Evolutionary conservation across 2,797 vertebrate genomes (phyloP).

Genomic region (Meda fulgida): DNA sequence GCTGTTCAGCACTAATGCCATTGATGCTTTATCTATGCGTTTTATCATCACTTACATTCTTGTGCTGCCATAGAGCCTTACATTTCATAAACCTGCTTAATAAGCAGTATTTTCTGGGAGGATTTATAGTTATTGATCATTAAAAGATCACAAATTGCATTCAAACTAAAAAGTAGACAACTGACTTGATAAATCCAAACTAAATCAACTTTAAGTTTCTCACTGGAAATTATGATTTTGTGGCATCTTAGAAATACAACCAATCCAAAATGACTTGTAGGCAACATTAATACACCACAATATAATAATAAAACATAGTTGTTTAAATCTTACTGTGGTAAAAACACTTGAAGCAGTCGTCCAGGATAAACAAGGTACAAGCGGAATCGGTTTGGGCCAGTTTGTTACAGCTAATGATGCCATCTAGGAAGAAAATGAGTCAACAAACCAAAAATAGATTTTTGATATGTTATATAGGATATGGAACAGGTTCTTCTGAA

Average conservation of each 20-base stretch:
- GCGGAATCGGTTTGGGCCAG: slow-evolving; percentile 96
- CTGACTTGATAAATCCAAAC: not conserved
- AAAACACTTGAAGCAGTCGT: slow-evolving; percentile 97
- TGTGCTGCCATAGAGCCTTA: not conserved
- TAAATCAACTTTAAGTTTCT: not conserved
- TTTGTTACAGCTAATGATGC: slow-evolving; percentile 96
- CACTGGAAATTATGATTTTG: not conserved
- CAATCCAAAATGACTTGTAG: not conserved
- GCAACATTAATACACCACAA: not conserved
- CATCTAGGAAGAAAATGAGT: slow-evolving; percentile 81
- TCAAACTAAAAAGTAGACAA: not conserved
- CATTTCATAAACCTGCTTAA: not conserved
- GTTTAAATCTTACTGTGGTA: slow-evolving; percentile 87
- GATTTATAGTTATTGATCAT: not conserved
- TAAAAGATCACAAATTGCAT: not conserved
- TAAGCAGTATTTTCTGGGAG: not conserved
- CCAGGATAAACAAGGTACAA: slow-evolving; percentile 97
- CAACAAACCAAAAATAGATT: not conserved
- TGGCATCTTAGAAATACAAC: not conserved
- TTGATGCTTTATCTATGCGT: not conserved
- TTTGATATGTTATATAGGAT: not conserved
- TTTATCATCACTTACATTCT: not conserved
- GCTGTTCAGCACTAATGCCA: not conserved
- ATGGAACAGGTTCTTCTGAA: not conserved
- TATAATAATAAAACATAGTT: not conserved